Base-by-base conservation (phyloP, 2,888 invertebrate species). In the Aspidapion aeneum region DNA sequence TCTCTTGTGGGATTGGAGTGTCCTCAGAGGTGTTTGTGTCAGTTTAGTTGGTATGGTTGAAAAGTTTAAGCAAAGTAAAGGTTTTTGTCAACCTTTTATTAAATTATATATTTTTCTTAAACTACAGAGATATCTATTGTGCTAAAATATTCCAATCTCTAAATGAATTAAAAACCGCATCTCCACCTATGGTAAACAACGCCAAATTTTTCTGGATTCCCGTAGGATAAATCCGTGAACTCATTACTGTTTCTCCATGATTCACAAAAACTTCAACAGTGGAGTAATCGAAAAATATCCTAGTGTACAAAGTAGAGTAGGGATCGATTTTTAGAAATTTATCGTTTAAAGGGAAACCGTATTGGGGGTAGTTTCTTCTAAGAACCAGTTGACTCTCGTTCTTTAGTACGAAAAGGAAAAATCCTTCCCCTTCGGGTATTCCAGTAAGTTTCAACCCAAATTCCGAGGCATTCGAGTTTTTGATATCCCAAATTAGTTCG, bases 251-350 rank as follows among this genome's bases (percentile, higher is more conserved):
- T 18, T 52, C 59, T 12, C 69, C 69, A 59, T 66, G 62, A 56
- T 67, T 68, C 7, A 67, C 62, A 58, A 69, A 68, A 21, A 68
- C 60, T 58, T 69, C 69, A 2, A 69, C 57, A 1, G 69, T 68
- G 9, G 69, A 69, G 9, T 62, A 51, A 58, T 69, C 69, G 62
- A 73, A 65, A 62, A 72, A 71, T 63, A 73, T 66, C 65, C 71
- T 68, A 66, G 68, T 0, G 22, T 20, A 19, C 21, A 65, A 58
- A 2, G 21, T n/a, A 21, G 19, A 18, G 2, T 19, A 7, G 3
- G 18, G 16, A 21, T 21, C 18, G 2, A 12, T 9, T 18, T 18
- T 55, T 3, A 35, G 3, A 35, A 35, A 35, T 51, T 63, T 56
- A n/a, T 21, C 19, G 16, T 54, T 58, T 21, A 19, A 18, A 12